Evolutionary conservation across 2,797 vertebrate species (phyloP).

Genomic region (Australoheros facetus): DNA sequence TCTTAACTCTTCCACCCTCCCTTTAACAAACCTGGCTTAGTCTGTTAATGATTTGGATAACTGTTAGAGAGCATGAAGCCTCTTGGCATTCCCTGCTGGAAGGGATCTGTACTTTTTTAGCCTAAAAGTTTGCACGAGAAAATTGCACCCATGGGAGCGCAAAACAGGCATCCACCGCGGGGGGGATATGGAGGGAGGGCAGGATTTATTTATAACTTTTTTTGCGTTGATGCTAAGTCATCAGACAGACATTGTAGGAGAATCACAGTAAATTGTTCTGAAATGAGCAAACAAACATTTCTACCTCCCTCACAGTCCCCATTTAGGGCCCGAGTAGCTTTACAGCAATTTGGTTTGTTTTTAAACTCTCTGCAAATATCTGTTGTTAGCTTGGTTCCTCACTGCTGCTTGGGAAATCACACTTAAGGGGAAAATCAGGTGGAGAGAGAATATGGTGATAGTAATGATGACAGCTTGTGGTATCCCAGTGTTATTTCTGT

Average conservation of each 20-base stretch:
- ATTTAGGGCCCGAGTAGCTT: conserved; percentile 45
- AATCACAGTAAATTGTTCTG: conserved; percentile 54
- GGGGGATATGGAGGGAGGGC: conserved; percentile 52
- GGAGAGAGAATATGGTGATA: conserved; percentile 53
- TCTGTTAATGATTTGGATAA: conserved; percentile 67
- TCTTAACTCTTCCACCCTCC: conserved; percentile 33
- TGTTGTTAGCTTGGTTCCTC: conserved; percentile 39
- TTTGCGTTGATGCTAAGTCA: conserved; percentile 66
- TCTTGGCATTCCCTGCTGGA: conserved; percentile 59
- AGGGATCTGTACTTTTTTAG: conserved; percentile 71
- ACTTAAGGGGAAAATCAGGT: conserved; percentile 57
- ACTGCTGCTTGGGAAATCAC: conserved; percentile 53
- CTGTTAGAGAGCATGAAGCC: conserved; percentile 60
- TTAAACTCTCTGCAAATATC: conserved; percentile 59
- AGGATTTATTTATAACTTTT: conserved; percentile 72
- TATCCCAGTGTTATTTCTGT: conserved; percentile 68
- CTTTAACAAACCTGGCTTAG: conserved; percentile 49
- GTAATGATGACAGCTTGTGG: conserved; percentile 59
- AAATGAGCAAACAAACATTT: conserved; percentile 59
- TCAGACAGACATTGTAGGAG: conserved; percentile 61
- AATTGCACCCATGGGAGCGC: conserved; percentile 77
- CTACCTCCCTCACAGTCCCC: conserved; percentile 36
- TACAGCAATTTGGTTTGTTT: conserved; percentile 37
- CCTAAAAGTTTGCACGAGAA: conserved; percentile 76
- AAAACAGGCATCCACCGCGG: conserved; percentile 53